Percentiles rank a stretch among this genome's conserved stretches.
Evolutionary conservation across 2,888 invertebrate genomes (phyloP).

Genomic region (Sarcophaga subvicina): DNA sequence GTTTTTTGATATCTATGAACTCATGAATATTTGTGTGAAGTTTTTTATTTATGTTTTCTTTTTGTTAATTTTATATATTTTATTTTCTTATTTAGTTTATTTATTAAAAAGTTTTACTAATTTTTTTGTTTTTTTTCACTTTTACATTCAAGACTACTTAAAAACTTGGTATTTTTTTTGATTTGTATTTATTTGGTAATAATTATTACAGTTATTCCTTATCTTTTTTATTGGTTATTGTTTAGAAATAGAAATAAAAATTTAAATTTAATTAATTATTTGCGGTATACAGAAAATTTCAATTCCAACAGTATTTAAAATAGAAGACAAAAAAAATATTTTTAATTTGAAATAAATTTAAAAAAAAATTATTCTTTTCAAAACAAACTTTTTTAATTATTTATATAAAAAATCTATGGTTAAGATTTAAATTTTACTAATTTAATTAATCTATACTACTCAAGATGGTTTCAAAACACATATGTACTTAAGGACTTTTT

Average conservation of each 20-base stretch:
- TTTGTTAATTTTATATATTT: constrained; percentile 21
- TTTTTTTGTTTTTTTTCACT: constrained; percentile 14
- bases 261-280: not conserved
- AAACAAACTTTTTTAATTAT: too few species aligned
- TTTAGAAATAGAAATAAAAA: not conserved
- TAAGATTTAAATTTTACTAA: too few species aligned
- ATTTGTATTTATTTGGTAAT: constrained; percentile 1
- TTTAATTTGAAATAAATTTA: not conserved
- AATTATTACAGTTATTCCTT: not conserved
- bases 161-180: constrained; percentile 27
- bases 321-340: not conserved
- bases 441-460: too few species aligned
- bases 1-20: not conserved
- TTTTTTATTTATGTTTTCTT: not conserved
- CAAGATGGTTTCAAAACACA: too few species aligned
- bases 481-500: too few species aligned
- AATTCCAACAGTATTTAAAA: constrained; percentile 31
- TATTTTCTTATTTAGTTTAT: constrained; percentile 1
- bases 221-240: not conserved
- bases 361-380: not conserved
- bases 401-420: too few species aligned
- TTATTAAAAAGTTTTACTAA: not conserved
- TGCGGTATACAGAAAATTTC: not conserved
- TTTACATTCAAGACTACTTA: constrained; percentile 57
- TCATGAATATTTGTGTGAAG: too few species aligned